Conservation (phyloP, 2,888 invertebrate species). For the Stenotaenia linearis region DNA sequence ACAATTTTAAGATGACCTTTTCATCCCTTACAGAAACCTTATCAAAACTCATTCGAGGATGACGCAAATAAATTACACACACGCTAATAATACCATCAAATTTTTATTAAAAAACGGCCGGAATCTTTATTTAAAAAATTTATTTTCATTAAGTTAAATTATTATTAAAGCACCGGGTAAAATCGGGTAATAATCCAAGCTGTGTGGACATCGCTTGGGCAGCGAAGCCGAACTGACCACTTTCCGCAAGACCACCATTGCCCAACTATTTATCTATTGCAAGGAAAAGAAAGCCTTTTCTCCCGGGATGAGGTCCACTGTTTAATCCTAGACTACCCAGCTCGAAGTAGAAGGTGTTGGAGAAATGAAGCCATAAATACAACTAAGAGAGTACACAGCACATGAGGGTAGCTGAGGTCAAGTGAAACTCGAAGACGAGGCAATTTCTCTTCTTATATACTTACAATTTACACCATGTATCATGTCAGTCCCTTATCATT, state of each 20-base stretch:
- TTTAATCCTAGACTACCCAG: neutral
- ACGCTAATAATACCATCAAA: neutral
- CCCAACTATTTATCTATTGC: slow-evolving; percentile 1
- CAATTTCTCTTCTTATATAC: slow-evolving; percentile 11
- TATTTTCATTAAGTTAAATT: no score
- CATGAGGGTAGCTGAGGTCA: slow-evolving; percentile 10
- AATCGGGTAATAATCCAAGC: neutral
- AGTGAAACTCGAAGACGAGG: neutral
- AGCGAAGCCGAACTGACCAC: slow-evolving; percentile 10
- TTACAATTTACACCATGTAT: neutral
- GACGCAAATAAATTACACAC: neutral
- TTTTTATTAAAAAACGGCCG: no score
- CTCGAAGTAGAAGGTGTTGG: neutral
- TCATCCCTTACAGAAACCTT: neutral
- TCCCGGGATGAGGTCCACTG: neutral
- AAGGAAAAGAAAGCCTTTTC: neutral
- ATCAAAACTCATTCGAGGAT: slow-evolving; percentile 11
- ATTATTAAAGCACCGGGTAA: neutral
- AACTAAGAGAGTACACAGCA: slow-evolving; percentile 7
- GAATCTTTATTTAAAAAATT: no score
- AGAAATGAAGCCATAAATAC: slow-evolving; percentile 10
- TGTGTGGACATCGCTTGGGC: neutral
- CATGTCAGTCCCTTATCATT: slow-evolving; percentile 5
- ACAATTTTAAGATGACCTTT: slow-evolving; percentile 6
- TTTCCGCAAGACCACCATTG: slow-evolving; percentile 8